These are phyloP conservation scores for Calephelis nemesis DNA, from an alignment of 1,140 invertebrate species.

Conservation along the genomic window DNA sequence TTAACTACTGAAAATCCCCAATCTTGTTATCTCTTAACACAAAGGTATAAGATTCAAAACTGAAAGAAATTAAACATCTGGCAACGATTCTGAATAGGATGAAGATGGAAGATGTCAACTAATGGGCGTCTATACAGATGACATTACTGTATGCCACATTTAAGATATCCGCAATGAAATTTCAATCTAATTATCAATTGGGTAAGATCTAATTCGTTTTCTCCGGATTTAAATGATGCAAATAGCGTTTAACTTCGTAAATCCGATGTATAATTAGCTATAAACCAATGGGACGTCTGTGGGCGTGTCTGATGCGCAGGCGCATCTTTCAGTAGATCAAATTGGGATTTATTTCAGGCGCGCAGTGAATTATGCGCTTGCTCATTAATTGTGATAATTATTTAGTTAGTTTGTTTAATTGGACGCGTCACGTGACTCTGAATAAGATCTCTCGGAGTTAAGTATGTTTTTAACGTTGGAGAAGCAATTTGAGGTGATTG, in stretches of 20 bases:
- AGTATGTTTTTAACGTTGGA: constrained; percentile 20
- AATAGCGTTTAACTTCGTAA: constrained; percentile 61
- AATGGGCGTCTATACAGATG: constrained; percentile 72
- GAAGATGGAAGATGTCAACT: constrained; percentile 69
- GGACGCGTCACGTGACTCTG: constrained; percentile 54
- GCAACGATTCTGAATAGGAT: constrained; percentile 55
- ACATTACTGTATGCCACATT: constrained; percentile 61
- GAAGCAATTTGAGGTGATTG: constrained; percentile 30
- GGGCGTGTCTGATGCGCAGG: constrained; percentile 61
- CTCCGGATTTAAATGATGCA: constrained; percentile 61
- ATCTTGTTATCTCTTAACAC: constrained; percentile 33
- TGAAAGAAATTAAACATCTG: constrained; percentile 38
- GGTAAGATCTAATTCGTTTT: constrained; percentile 35
- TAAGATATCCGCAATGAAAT: constrained; percentile 26
- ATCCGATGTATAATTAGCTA: constrained; percentile 69
- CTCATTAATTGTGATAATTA: constrained; percentile 77
- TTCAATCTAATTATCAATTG: constrained; percentile 31
- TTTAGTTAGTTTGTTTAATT: constrained; percentile 74
- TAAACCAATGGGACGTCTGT: constrained; percentile 58
- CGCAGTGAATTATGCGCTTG: constrained; percentile 58
- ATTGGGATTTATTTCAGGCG: constrained; percentile 63
- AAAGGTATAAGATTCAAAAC: constrained; percentile 42
- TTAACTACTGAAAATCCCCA: constrained; percentile 57
- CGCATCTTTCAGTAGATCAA: constrained; percentile 50
- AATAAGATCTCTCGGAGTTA: constrained; percentile 32